Conservation (phyloP, 2,888 invertebrate genomes). For the Ceramica pisi region DNA sequence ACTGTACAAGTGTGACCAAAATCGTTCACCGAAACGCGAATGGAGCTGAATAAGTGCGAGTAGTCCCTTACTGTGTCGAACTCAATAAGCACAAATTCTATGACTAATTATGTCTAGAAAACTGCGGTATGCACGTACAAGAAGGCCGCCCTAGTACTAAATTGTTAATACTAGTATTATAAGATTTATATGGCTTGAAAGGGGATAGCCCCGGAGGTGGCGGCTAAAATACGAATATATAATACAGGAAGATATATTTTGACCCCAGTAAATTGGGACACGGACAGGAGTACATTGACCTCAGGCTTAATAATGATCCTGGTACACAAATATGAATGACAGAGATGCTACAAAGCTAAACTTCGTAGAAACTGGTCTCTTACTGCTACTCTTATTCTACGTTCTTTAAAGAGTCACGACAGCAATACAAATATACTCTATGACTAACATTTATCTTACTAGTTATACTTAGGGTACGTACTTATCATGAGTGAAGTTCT, state of each 20-base stretch:
- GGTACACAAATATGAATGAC: background rate
- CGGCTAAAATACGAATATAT: background rate
- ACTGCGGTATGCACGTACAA: conserved; percentile 1
- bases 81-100: background rate
- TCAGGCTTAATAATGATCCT: background rate
- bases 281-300: background rate
- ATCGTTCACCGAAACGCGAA: too few species aligned
- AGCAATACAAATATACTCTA: background rate
- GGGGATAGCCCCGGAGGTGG: background rate
- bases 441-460: conserved; percentile 4
- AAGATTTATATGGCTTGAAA: background rate
- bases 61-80: background rate
- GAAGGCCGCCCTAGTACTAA: conserved; percentile 3
- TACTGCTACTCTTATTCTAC: conserved; percentile 13
- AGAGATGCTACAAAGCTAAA: background rate
- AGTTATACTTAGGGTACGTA: conserved; percentile 15
- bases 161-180: background rate
- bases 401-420: conserved; percentile 8
- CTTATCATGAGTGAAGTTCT: conserved; percentile 1
- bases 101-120: background rate
- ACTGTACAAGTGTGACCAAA: too few species aligned
- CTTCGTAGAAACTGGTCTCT: background rate
- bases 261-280: background rate
- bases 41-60: too few species aligned
- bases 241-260: background rate